Base-by-base conservation (phyloP, 2,888 invertebrate genomes). In the Pammene aurita region DNA sequence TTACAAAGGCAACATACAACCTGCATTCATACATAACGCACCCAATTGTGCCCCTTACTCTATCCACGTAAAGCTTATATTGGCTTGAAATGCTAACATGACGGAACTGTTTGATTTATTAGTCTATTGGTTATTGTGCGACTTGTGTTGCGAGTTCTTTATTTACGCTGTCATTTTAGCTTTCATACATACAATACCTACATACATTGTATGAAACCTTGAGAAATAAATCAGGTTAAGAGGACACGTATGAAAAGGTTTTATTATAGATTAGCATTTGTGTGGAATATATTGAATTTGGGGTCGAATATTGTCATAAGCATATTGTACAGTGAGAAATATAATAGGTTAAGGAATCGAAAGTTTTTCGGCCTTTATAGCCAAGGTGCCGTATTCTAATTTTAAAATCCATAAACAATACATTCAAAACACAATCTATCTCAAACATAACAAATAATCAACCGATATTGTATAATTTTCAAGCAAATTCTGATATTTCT, bases 21-120 rank as follows among this genome's bases (percentile, higher is more conserved):
- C 62, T 67, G 63, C 57, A 68, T 63, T 68, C 63, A 63, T 42
- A 42, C 16, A 50, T 7, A 55, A 13, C 16, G 0, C n/a, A n/a
- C n/a, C n/a, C 62, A 18, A 67, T 38, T 52, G n/a, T 9, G 35
- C 10, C n/a, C 57, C 50, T 18, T 68, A 50, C 14, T 6, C 16
- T 16, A 5, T 41, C 7, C 50, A 13, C 0, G 16, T 52, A 63
- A 57, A 42, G 44, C 34, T 18, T 44, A 52, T 18, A 52, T 44
- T 68, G 50, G 57, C 35, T 18, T 34, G 57, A 50, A 14, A 0
- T 6, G 7, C 1, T 1, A 11, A 26, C 56, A 50, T 13, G 67
- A 57, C 67, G 62, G 62, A 62, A 67, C 62, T 18, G 44, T 68
- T 68, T 68, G 67, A 68, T 68, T 68, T 68, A 68, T 68, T 68